phyloP scores from a whole-genome alignment of 2,113 vertebrate species.

The Phalacrocorax pelagicus region DNA sequence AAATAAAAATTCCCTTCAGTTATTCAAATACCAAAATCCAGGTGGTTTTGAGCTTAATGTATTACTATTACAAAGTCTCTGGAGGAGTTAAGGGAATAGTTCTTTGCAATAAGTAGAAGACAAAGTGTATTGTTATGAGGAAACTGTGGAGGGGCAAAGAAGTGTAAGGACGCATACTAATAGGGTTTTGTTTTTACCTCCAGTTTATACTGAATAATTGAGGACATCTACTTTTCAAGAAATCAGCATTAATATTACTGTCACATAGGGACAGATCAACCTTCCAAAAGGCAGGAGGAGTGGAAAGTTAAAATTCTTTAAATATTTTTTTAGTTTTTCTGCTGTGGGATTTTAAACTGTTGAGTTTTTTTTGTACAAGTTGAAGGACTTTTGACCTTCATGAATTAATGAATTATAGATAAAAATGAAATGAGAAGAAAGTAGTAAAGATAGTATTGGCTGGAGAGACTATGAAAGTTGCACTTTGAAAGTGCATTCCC shows the following conservation, averaged over 20 bases:
- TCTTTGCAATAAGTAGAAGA: background rate
- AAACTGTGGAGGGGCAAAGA: background rate
- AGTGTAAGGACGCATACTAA: constrained; percentile 24
- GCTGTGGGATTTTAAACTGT: constrained; percentile 9
- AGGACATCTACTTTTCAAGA: background rate
- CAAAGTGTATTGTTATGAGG: background rate
- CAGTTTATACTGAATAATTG: constrained; percentile 14
- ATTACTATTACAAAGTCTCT: background rate
- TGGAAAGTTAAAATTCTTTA: constrained; percentile 3
- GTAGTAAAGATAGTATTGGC: background rate
- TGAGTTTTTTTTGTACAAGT: background rate
- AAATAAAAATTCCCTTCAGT: constrained; percentile 16
- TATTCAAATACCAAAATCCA: constrained; percentile 14
- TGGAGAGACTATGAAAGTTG: background rate
- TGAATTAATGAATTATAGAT: constrained; percentile 4
- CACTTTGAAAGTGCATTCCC: background rate
- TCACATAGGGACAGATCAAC: background rate
- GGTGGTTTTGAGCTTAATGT: constrained; percentile 19
- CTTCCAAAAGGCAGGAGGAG: background rate
- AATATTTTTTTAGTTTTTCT: background rate
- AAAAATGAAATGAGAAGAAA: background rate
- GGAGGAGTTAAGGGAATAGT: constrained; percentile 3
- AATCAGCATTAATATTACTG: constrained; percentile 16
- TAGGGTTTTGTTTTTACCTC: constrained; percentile 29
- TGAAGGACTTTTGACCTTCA: constrained; percentile 39